phyloP scores from a whole-genome alignment of 2,888 invertebrate genomes.

The Caenorhabditis imperialis region DNA sequence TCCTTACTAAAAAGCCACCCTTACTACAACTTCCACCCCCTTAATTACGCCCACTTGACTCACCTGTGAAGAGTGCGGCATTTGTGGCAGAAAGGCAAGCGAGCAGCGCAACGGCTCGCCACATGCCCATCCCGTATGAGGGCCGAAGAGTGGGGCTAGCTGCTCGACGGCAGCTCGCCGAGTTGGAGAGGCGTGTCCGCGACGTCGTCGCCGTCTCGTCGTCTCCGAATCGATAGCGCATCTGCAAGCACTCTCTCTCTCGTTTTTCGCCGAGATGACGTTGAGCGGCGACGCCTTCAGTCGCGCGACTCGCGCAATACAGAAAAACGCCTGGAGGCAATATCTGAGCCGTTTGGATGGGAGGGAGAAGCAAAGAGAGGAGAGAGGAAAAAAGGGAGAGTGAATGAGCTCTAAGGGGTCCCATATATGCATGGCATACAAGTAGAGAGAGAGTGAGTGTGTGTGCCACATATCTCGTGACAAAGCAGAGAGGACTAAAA shows the following conservation, averaged over 20 bases:
- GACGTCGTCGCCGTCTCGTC: slow-evolving; percentile 39
- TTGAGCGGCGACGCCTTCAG: slow-evolving; percentile 13
- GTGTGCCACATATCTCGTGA: too few species aligned
- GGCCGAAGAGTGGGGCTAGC: slow-evolving; percentile 52
- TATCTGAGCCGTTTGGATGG: slow-evolving; percentile 29
- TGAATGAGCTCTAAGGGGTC: neutral
- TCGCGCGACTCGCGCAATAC: slow-evolving; percentile 24
- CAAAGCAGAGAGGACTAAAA: slow-evolving; percentile 17
- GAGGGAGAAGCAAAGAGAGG: slow-evolving; percentile 18
- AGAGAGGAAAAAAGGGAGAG: slow-evolving; percentile 20
- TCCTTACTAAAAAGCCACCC: too few species aligned
- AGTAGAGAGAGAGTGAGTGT: slow-evolving; percentile 18
- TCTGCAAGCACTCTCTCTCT: slow-evolving; percentile 45
- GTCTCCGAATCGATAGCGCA: slow-evolving; percentile 40
- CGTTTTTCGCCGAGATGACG: slow-evolving; percentile 5
- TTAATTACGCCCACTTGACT: slow-evolving; percentile 8
- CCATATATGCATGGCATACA: slow-evolving; percentile 46
- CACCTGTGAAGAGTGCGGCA: slow-evolving; percentile 57
- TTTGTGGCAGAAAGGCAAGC: slow-evolving; percentile 53
- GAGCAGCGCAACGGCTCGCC: slow-evolving; percentile 56
- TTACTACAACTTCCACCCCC: too few species aligned
- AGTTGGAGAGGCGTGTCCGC: slow-evolving; percentile 43
- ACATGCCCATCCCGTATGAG: slow-evolving; percentile 61
- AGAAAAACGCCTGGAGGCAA: slow-evolving; percentile 49
- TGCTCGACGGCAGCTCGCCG: slow-evolving; percentile 36